Percentiles rank a stretch among this genome's conserved stretches.
phyloP scores from a whole-genome alignment of 2,797 vertebrate species.

The Fistularia tabacaria region DNA sequence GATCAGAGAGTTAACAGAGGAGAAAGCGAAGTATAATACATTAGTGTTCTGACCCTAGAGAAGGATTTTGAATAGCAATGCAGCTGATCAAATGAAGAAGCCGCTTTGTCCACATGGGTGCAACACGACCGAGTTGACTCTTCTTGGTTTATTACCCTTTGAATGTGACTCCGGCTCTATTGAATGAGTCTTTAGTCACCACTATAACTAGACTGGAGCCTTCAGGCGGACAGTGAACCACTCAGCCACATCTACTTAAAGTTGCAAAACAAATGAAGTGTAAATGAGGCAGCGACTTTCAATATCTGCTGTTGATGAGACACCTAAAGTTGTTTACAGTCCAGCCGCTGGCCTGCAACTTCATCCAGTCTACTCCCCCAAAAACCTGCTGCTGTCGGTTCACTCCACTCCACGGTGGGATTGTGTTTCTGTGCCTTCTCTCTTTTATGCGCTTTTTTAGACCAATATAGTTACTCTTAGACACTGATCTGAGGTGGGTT shows the following conservation, averaged over 20 bases:
- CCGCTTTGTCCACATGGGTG: slow-evolving; percentile 28
- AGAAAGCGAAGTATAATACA: slow-evolving; percentile 4
- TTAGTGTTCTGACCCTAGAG: slow-evolving; percentile 29
- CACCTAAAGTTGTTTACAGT: slow-evolving; percentile 31
- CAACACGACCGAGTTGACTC: slow-evolving; percentile 29
- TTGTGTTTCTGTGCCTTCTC: slow-evolving; percentile 80
- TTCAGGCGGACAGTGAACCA: slow-evolving; percentile 9
- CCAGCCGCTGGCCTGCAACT: slow-evolving; percentile 50
- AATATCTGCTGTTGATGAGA: slow-evolving; percentile 5
- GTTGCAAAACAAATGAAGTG: not conserved
- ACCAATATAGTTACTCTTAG: slow-evolving; percentile 52
- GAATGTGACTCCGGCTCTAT: slow-evolving; percentile 32
- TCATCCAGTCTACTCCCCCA: slow-evolving; percentile 41
- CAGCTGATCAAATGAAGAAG: no score
- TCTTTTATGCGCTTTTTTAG: slow-evolving; percentile 73
- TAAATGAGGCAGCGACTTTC: no score
- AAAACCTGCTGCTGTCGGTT: slow-evolving; percentile 59
- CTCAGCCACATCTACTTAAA: slow-evolving; percentile 7
- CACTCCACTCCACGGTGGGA: slow-evolving; percentile 56
- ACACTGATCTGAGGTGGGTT: slow-evolving; percentile 31
- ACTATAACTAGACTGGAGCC: slow-evolving; percentile 18
- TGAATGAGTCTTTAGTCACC: slow-evolving; percentile 25
- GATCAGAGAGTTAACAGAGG: slow-evolving; percentile 10
- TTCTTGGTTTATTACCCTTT: slow-evolving; percentile 22
- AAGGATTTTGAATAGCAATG: slow-evolving; percentile 10